Conservation (phyloP, 2,888 invertebrate genomes). For the Schrankia costaestrigalis region DNA sequence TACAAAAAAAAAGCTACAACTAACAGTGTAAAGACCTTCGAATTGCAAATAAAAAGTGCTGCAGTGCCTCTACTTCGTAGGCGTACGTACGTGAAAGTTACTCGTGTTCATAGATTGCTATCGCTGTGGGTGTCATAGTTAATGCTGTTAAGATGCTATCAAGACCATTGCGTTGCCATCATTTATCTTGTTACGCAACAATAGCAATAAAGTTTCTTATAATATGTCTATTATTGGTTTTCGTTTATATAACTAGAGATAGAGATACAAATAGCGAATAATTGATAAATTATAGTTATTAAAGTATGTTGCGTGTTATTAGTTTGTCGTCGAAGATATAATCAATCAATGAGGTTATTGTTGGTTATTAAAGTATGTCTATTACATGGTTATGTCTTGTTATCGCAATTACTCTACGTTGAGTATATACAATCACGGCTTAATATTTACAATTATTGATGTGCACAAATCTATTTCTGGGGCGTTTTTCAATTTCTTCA, state of each 20-base stretch:
- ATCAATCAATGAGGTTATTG: no score
- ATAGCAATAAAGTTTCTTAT: slow-evolving; percentile 32
- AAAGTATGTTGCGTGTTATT: no score
- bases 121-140: slow-evolving; percentile 58
- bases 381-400: no score
- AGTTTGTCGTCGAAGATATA: no score
- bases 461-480: no score
- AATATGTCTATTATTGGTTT: slow-evolving; percentile 35
- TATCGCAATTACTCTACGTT: no score
- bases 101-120: slow-evolving; percentile 40
- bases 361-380: no score
- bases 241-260: slow-evolving; percentile 21
- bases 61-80: slow-evolving; percentile 30
- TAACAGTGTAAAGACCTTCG: neutral
- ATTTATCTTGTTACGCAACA: slow-evolving; percentile 41
- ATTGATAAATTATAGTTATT: slow-evolving; percentile 17
- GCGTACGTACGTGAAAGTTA: slow-evolving; percentile 55
- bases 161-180: slow-evolving; percentile 22
- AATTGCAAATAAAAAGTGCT: slow-evolving; percentile 16
- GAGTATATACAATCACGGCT: no score
- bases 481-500: no score
- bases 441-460: no score
- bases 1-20: no score
- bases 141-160: slow-evolving; percentile 31
- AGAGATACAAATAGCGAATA: slow-evolving; percentile 7